phyloP scores from a whole-genome alignment of 2,797 vertebrate species.

The Rachycentron canadum region DNA sequence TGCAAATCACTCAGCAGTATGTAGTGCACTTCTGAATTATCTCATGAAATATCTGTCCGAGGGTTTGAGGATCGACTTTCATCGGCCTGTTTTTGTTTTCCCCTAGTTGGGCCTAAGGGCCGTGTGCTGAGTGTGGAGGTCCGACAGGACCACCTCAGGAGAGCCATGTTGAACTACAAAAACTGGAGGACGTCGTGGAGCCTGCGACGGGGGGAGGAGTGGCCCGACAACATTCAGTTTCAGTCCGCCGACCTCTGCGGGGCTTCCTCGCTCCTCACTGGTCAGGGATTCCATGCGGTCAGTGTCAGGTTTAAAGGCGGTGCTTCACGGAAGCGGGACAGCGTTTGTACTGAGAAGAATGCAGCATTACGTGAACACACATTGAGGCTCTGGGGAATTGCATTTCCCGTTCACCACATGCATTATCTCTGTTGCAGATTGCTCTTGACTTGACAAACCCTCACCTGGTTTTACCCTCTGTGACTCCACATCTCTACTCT shows the following conservation, averaged over 20 bases:
- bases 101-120: conserved; percentile 90
- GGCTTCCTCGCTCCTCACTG: conserved; percentile 83
- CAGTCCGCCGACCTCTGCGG: conserved; percentile 85
- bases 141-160: conserved; percentile 88
- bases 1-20: background rate
- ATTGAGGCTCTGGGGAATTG: background rate
- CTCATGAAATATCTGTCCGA: too few relatives aligned
- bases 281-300: conserved; percentile 89
- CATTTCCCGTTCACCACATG: background rate
- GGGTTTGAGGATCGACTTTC: background rate
- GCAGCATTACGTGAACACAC: background rate
- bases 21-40: background rate
- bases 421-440: conserved; percentile 79
- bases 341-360: background rate
- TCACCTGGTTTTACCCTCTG: conserved; percentile 86
- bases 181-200: conserved; percentile 89
- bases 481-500: conserved; percentile 87
- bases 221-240: conserved; percentile 93
- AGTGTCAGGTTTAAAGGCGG: conserved; percentile 55
- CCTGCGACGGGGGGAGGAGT: conserved; percentile 83
- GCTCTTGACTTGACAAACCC: conserved; percentile 92
- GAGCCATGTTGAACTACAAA: conserved; percentile 88
- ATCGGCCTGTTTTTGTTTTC: background rate
- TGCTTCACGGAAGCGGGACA: background rate
- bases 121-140: conserved; percentile 91